Percentiles rank a stretch among this genome's conserved stretches.
phyloP scores from a whole-genome alignment of 2,888 invertebrate species.

The Tachina fera region DNA sequence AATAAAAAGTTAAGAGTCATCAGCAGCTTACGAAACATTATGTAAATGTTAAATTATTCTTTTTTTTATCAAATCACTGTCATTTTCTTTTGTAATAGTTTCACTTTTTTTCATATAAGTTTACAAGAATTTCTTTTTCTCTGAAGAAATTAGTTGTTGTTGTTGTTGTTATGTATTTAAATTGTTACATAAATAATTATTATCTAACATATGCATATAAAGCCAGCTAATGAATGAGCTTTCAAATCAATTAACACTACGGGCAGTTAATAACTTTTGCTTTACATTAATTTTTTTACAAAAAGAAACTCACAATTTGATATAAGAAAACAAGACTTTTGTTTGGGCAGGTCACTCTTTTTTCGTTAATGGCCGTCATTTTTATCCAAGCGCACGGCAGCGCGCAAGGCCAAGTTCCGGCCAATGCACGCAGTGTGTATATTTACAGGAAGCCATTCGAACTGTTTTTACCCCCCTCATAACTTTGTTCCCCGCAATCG shows the following conservation, averaged over 20 bases:
- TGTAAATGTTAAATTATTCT: neutral
- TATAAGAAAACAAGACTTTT: neutral
- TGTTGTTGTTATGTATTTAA: neutral
- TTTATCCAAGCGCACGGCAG: too few species aligned
- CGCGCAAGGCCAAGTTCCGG: too few species aligned
- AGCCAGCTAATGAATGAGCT: neutral
- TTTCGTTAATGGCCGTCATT: neutral
- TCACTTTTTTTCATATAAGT: slow-evolving; percentile 40
- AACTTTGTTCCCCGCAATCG: too few species aligned
- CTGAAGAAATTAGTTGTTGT: neutral
- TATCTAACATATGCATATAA: neutral
- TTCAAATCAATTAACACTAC: slow-evolving; percentile 33
- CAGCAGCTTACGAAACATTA: slow-evolving; percentile 14
- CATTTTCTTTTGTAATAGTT: slow-evolving; percentile 2
- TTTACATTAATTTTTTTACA: neutral
- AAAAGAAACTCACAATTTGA: slow-evolving; percentile 7
- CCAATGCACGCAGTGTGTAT: too few species aligned
- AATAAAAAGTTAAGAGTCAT: neutral
- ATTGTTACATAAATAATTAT: neutral
- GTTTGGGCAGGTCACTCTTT: slow-evolving; percentile 4
- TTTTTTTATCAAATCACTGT: slow-evolving; percentile 1
- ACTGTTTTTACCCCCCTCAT: too few species aligned
- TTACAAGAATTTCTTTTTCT: neutral
- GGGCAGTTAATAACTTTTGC: neutral
- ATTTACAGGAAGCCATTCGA: too few species aligned